Evolutionary conservation across 2,888 invertebrate genomes (phyloP).

Genomic region (Hirudinaria manillensis): DNA sequence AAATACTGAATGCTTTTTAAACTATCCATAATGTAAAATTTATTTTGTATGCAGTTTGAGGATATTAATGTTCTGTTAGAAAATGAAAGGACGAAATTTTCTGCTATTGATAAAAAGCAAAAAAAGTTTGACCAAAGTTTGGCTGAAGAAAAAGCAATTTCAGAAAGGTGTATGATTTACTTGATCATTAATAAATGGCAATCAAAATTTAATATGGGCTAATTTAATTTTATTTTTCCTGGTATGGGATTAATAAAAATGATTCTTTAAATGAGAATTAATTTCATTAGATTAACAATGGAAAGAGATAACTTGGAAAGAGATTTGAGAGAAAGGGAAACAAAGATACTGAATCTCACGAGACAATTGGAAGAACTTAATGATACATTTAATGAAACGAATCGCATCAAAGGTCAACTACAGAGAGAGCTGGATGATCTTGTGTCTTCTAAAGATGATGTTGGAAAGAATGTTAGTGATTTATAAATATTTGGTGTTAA

Average conservation of each 20-base stretch:
- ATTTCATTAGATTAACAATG: constrained; percentile 62
- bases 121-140: constrained; percentile 86
- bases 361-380: constrained; percentile 84
- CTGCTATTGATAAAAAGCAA: constrained; percentile 92
- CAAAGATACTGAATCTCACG: constrained; percentile 81
- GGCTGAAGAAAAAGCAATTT: constrained; percentile 61
- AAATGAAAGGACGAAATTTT: constrained; percentile 74
- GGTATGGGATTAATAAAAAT: too few species aligned
- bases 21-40: too few species aligned
- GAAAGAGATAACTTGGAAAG: constrained; percentile 86
- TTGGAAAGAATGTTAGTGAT: constrained; percentile 76
- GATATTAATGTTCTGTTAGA: constrained; percentile 91
- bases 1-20: not conserved
- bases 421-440: constrained; percentile 93
- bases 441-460: constrained; percentile 91
- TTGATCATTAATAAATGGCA: not conserved
- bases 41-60: constrained; percentile 63
- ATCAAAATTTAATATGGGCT: not conserved
- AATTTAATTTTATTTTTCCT: not conserved
- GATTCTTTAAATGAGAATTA: not conserved
- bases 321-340: constrained; percentile 94
- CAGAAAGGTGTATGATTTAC: constrained; percentile 47
- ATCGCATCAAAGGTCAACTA: constrained; percentile 69
- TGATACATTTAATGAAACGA: constrained; percentile 81
- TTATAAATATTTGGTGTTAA: not conserved